phyloP scores from a whole-genome alignment of 1,140 invertebrate genomes.

The Kradibia gibbosae region DNA sequence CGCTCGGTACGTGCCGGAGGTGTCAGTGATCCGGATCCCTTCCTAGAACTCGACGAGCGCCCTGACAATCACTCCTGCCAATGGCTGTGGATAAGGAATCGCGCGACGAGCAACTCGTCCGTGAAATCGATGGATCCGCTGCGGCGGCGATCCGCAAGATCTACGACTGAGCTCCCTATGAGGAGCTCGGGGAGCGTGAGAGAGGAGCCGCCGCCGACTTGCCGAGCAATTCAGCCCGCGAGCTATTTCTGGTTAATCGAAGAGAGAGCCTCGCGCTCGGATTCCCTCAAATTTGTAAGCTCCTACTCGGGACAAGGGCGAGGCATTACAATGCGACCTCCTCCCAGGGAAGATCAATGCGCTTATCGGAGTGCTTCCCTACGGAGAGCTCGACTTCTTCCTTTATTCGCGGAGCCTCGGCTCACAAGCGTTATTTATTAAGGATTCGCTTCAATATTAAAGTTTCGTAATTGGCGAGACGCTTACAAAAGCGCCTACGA shows the following conservation, averaged over 20 bases:
- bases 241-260: neutral
- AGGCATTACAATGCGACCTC: no score
- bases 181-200: neutral
- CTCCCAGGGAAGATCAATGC: no score
- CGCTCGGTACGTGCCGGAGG: neutral
- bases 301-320: no score
- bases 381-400: no score
- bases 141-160: neutral
- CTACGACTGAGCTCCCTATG: neutral
- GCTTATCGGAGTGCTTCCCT: no score
- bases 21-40: conserved; percentile 17
- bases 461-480: no score
- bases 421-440: no score
- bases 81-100: neutral
- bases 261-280: neutral
- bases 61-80: neutral
- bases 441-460: no score
- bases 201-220: neutral
- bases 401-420: no score
- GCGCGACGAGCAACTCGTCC: neutral
- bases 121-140: conserved; percentile 30
- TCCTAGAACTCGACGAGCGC: neutral
- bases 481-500: no score
- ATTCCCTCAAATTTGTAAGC: neutral
- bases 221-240: neutral